Base-by-base conservation (phyloP, 2,888 invertebrate species). In the Netelia virgata region DNA sequence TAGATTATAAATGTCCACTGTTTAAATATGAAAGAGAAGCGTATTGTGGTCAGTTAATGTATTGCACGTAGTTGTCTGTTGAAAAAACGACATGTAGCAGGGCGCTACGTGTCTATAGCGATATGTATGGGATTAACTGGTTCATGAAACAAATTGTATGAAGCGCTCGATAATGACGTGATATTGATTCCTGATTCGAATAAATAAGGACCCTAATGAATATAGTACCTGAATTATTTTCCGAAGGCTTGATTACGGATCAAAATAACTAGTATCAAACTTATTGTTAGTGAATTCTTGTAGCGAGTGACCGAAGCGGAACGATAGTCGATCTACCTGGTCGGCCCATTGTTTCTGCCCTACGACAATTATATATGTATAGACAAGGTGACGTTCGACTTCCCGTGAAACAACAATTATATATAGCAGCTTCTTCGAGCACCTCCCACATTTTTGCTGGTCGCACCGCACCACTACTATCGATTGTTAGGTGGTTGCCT, bases 331-430 rank as follows among this genome's bases (percentile, higher is more conserved):
- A 68, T 16, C 76, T 82, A 82, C 72, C 82, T 77, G 82, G 61
- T 57, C 55, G 75, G 50, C 69, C 69, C 74, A 78, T 87, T 88
- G 87, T 86, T 28, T 3, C 28, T 28, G 28, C 28, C 28, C 28
- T 83, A 86, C 83, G 87, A 86, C 90, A 91, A 91, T 92, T 92
- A 92, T 88, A 80, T 83, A 79, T 76, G 91, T 92, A 92, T 91
- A 91, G 91, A 91, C 92, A 85, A 73, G 75, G 61, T 78, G 78
- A 82, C 86, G 79, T 87, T 87, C 76, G 84, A 83, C 86, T 86
- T 87, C 84, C 87, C 86, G 87, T 88, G 85, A 90, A 91, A 90
- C 89, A 88, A 90, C 90, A 90, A 91, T 91, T 92, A 91, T 88
- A 85, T 86, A 86, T 86, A 86, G 87, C 82, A 85, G 76, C 78